phyloP scores from a whole-genome alignment of 30 jellyfish, hydroid and myxozoan genomes.

The Chironex yamaguchii region DNA sequence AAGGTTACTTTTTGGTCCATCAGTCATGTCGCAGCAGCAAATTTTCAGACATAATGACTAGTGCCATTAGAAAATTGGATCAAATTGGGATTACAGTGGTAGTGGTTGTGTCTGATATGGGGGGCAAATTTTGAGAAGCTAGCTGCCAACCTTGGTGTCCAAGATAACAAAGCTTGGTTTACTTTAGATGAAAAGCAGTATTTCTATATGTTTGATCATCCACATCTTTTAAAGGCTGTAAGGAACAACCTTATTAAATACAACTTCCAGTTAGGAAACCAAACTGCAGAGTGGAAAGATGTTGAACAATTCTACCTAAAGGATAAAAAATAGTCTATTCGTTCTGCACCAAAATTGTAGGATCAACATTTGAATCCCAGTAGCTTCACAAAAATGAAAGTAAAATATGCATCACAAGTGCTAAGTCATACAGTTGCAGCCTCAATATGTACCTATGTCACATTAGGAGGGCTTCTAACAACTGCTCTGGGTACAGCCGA shows the following conservation, averaged over 20 bases:
- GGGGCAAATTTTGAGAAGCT: slow-evolving; percentile 21
- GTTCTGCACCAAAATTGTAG: not conserved
- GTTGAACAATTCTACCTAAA: not conserved
- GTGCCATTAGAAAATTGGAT: not conserved
- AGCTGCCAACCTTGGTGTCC: slow-evolving; percentile 2
- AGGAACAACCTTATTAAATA: slow-evolving; percentile 27
- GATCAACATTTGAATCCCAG: not conserved
- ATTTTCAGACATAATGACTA: slow-evolving; percentile 3
- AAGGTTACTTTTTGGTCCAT: slow-evolving; percentile 1
- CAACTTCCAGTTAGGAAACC: not conserved
- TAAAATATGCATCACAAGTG: not conserved
- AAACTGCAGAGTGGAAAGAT: not conserved
- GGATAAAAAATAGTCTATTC: not conserved
- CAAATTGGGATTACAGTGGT: slow-evolving; percentile 31
- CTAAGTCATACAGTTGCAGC: not conserved
- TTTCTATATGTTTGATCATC: slow-evolving; percentile 45
- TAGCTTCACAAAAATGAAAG: not conserved
- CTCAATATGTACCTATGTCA: not conserved
- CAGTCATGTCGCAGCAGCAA: slow-evolving; percentile 8
- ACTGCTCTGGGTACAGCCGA: slow-evolving; percentile 18
- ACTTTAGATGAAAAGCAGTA: slow-evolving; percentile 14
- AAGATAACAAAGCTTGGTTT: slow-evolving; percentile 33
- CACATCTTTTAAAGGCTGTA: slow-evolving; percentile 25
- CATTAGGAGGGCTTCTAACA: not conserved
- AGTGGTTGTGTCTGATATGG: slow-evolving; percentile 28